Evolutionary conservation across 2,113 vertebrate species (phyloP), one percentile per base, ranked within the genome.

Genomic region (Gopherus evgoodei): DNA sequence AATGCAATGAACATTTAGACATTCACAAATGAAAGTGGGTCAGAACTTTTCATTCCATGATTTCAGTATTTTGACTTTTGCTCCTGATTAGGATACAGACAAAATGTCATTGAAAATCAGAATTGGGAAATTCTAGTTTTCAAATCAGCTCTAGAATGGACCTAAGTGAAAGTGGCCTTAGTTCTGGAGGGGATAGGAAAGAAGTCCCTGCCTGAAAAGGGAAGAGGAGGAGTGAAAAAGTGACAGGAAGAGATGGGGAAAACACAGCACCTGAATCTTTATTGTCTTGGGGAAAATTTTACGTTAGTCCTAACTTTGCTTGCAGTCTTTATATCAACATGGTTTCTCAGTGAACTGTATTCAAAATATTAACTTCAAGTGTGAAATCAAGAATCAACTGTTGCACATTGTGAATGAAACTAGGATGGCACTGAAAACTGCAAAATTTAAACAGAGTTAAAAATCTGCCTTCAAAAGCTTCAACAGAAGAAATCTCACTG

Each of bases 331-430:
- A 1, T 31, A 89, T 93, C 2, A 2, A 42, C 19, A 76, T 22
- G 72, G 17, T 13, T 78, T 21, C 14, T 8, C 25, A 62, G 59
- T 62, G 7, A 62, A 31, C 5, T 31, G 29, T 62, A 31, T 31
- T 62, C 59, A 62, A 31, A 12, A 62, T 31, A 62, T 13, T 62
- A 62, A 62, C 59, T 62, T 62, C 22, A 53, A 84, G 24, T 4
- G 50, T 14, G 84, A 5, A 16, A 80, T 5, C 78, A 87, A 81
- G 1, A 87, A 86, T 50, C 6, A 0, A 0, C 27, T 29, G 10
- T 24, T 16, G 0, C 0, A 57, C 4, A 78, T 31, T 31, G 12
- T 31, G 59, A 62, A 62, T 31, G 59, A 1, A 21, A 86, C 84
- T 35, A n/a, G 1, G 1, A 81, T 85, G 69, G 2, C 57, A 52